These are phyloP conservation scores for Datnioides undecimradiatus DNA, from an alignment of 2,113 vertebrate species.

Conservation along the genomic window DNA sequence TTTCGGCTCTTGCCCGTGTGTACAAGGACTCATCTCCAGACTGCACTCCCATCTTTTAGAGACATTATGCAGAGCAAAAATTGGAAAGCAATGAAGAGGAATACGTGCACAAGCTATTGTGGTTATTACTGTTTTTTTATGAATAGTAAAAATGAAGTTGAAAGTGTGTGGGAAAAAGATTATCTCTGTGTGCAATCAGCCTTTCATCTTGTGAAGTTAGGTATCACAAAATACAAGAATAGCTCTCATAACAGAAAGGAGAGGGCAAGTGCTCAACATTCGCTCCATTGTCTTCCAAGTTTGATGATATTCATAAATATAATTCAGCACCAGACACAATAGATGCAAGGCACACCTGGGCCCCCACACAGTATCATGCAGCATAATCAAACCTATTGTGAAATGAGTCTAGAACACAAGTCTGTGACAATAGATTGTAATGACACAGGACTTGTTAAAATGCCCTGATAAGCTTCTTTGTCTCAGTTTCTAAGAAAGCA, in stretches of 20 bases:
- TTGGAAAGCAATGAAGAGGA: constrained; percentile 21
- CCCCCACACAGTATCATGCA: constrained; percentile 12
- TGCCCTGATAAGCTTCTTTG: background rate
- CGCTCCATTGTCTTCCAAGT: constrained; percentile 35
- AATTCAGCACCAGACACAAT: constrained; percentile 44
- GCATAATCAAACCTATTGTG: constrained; percentile 31
- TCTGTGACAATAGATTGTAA: constrained; percentile 7
- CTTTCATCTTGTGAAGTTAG: constrained; percentile 5
- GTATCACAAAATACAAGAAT: constrained; percentile 22
- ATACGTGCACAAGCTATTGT: constrained; percentile 33
- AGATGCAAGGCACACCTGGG: constrained; percentile 41
- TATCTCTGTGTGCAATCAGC: background rate
- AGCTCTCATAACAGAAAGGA: constrained; percentile 7
- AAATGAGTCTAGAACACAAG: constrained; percentile 26
- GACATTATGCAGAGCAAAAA: constrained; percentile 21
- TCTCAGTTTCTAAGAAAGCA: background rate
- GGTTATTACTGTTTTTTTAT: constrained; percentile 13
- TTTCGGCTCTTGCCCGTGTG: constrained; percentile 37
- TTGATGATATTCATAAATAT: constrained; percentile 54
- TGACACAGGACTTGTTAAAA: background rate
- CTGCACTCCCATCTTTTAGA: constrained; percentile 24
- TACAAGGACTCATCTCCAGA: constrained; percentile 41
- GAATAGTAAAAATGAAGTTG: constrained; percentile 14
- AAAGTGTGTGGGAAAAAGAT: background rate
- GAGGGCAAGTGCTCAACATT: constrained; percentile 27